These are phyloP conservation scores for Tachyglossus aculeatus DNA, from an alignment of 2,797 vertebrate species.

Conservation along the genomic window DNA sequence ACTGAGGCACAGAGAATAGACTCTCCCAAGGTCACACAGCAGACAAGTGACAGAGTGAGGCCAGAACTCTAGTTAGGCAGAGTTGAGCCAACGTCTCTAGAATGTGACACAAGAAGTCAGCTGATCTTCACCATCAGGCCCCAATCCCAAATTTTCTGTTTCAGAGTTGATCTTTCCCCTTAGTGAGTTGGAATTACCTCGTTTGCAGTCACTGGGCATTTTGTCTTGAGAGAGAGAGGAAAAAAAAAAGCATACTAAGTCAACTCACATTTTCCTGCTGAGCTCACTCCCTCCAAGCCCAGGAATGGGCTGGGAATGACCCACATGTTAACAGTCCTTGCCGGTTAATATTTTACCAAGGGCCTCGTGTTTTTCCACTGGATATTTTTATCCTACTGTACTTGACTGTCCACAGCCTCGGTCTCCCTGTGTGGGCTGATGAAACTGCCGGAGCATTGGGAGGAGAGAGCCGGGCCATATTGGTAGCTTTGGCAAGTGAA, in stretches of 20 bases:
- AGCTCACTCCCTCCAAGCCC: not conserved
- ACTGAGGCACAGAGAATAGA: no score
- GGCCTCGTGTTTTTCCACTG: constrained; percentile 74
- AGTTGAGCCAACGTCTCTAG: no score
- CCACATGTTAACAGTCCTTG: constrained; percentile 41
- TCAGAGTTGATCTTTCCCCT: no score
- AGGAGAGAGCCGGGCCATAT: constrained; percentile 11
- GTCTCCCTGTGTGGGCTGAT: constrained; percentile 13
- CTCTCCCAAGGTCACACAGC: no score
- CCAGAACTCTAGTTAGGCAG: no score
- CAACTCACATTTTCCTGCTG: not conserved
- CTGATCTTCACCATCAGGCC: no score
- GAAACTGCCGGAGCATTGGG: constrained; percentile 11
- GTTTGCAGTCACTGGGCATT: no score
- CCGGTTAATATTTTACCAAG: constrained; percentile 77
- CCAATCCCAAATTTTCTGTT: no score
- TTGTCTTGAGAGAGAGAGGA: not conserved
- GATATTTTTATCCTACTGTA: constrained; percentile 75
- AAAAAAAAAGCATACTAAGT: not conserved
- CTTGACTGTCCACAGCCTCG: constrained; percentile 52
- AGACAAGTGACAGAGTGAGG: no score
- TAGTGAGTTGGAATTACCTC: no score
- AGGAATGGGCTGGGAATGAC: constrained; percentile 59
- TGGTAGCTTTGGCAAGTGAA: not conserved
- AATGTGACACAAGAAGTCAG: no score